These are phyloP conservation scores for Tenthredo distinguenda DNA, from an alignment of 2,888 invertebrate species.

Conservation along the genomic window DNA sequence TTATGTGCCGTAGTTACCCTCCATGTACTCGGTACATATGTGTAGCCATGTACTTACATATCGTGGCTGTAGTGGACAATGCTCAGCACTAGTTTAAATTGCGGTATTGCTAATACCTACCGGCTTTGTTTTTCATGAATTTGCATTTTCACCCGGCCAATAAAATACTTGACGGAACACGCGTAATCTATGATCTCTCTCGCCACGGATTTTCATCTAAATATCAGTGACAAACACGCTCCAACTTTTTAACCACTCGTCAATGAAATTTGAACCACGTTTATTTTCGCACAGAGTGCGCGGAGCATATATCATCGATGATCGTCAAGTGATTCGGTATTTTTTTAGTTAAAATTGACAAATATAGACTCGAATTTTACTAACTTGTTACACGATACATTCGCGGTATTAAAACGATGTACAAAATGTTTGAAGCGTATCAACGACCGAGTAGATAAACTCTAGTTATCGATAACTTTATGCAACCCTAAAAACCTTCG, in stretches of 20 bases:
- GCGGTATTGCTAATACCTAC: slow-evolving; percentile 20
- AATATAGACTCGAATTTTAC: neutral
- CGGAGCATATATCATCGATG: neutral
- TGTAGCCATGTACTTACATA: slow-evolving; percentile 10
- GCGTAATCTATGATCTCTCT: slow-evolving; percentile 35
- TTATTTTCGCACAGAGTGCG: neutral
- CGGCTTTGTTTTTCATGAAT: slow-evolving; percentile 21
- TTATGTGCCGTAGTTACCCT: slow-evolving; percentile 9
- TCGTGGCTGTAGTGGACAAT: neutral
- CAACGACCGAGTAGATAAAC: neutral
- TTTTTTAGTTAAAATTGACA: slow-evolving; percentile 4
- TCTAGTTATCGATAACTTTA: neutral
- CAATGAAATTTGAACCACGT: slow-evolving; percentile 31
- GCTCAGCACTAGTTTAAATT: slow-evolving; percentile 16
- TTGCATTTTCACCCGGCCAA: slow-evolving; percentile 30
- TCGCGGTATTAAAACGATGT: neutral
- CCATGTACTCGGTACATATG: neutral
- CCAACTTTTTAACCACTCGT: slow-evolving; percentile 18
- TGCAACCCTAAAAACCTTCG: neutral
- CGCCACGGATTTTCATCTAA: slow-evolving; percentile 6
- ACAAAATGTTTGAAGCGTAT: neutral
- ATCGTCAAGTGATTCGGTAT: slow-evolving; percentile 1
- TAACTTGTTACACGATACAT: neutral
- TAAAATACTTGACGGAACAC: slow-evolving; percentile 19
- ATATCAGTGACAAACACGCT: slow-evolving; percentile 22